These are phyloP conservation scores for Tiliacea aurago DNA, from an alignment of 2,888 invertebrate species.

Conservation along the genomic window DNA sequence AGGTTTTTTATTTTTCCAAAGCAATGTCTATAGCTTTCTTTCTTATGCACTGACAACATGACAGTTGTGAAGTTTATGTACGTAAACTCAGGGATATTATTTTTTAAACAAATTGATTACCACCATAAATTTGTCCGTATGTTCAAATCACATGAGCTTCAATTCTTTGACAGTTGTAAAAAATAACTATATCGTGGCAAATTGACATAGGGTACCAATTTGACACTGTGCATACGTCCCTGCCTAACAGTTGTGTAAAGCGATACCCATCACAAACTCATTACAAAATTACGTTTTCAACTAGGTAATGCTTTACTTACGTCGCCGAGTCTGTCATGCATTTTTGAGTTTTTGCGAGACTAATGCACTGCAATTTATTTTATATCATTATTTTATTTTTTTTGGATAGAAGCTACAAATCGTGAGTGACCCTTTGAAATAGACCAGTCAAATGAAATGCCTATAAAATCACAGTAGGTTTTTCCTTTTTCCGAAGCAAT, in stretches of 20 bases:
- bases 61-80: background rate
- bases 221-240: background rate
- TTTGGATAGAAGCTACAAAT: background rate
- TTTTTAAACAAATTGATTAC: background rate
- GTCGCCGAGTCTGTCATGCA: too few species aligned
- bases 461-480: background rate
- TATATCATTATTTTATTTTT: too few species aligned
- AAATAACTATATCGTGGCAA: background rate
- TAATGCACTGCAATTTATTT: too few species aligned
- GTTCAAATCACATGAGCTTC: too few species aligned
- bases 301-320: background rate
- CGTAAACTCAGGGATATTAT: background rate
- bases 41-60: background rate
- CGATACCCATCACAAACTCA: background rate
- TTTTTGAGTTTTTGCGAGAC: too few species aligned
- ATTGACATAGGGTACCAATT: background rate
- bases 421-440: background rate
- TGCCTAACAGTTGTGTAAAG: background rate
- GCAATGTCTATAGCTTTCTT: background rate
- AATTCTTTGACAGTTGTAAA: too few species aligned
- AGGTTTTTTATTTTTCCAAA: background rate
- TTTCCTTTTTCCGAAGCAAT: background rate
- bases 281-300: background rate
- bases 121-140: background rate
- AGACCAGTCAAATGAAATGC: background rate